A percentile compares a stretch with the other conserved stretches of the same genome.
Conservation (phyloP, 2,797 vertebrate species). For the Tapirus indicus region DNA sequence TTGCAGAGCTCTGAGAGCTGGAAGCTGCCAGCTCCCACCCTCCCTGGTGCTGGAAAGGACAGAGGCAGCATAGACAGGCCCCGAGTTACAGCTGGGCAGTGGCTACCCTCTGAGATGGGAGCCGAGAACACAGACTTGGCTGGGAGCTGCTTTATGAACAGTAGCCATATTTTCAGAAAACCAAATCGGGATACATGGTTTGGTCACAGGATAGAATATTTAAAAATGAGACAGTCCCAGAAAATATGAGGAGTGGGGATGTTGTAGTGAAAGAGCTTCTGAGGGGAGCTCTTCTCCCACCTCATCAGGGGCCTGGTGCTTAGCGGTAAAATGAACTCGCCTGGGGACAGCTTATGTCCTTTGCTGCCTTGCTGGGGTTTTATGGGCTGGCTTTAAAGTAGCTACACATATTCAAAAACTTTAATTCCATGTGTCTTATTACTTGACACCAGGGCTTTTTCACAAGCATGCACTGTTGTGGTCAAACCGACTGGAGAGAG, state of each 20-base stretch:
- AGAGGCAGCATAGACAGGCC: fast-evolving
- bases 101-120: not conserved
- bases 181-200: not conserved
- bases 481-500: not conserved
- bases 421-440: not conserved
- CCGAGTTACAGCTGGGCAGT: too few species aligned
- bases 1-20: not conserved
- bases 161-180: not conserved
- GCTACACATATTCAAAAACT: not conserved
- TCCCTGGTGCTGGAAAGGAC: not conserved
- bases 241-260: not conserved
- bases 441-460: not conserved
- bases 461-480: not conserved
- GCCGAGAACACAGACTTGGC: not conserved
- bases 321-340: not conserved
- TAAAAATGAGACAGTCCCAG: not conserved
- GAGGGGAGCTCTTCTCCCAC: not conserved
- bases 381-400: not conserved
- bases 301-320: not conserved
- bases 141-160: not conserved
- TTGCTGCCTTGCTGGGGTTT: not conserved
- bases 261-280: not conserved
- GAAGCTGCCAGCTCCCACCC: too few species aligned
- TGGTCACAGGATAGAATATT: not conserved
- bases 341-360: not conserved